Evolutionary conservation across 2,113 vertebrate genomes (phyloP), one percentile per base, ranked within the genome.

Genomic region (Leucopsar rothschildi): DNA sequence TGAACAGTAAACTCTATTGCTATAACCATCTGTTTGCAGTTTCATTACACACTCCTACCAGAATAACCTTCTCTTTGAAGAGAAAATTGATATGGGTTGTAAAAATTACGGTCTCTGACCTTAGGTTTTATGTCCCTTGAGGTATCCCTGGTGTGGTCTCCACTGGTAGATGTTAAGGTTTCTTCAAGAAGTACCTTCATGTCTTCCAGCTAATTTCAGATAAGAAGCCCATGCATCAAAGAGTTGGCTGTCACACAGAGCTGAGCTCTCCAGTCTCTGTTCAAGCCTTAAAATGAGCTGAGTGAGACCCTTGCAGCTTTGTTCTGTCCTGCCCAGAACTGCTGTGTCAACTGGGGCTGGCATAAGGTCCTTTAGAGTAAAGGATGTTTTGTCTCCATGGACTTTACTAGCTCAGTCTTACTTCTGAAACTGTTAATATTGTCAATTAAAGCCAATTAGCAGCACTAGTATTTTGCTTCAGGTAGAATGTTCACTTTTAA

Each of bases 21-120:
- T 83, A 73, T 81, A 94, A 94, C 88, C 93, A 95, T 97, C 93
- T 96, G 96, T 93, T 96, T 97, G 95, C 93, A 94, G 88, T 97
- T 97, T 97, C 88, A 90, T 97, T 96, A 77, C 75, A 70, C 44
- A 88, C 93, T 91, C 75, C 88, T 90, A 96, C 92, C 96, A 97
- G 96, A 96, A 86, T 90, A 96, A 91, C 55, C 52, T 50, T 93
- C 63, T 71, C 95, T 97, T 97, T 97, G 95, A 97, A 97, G 88
- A 90, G 91, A 95, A 97, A 95, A 94, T 88, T 85, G 95, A 95
- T 95, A 96, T 10, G 79, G 90, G 91, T 95, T 94, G 90, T 96
- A 95, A 96, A 97, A 97, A 92, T 93, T 96, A 28, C 17, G 53
- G 73, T 86, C 90, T 92, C 5, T 97, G 96, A 95, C 92, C 93